Conservation (phyloP, 2,888 invertebrate genomes). For the Drepana falcataria region DNA sequence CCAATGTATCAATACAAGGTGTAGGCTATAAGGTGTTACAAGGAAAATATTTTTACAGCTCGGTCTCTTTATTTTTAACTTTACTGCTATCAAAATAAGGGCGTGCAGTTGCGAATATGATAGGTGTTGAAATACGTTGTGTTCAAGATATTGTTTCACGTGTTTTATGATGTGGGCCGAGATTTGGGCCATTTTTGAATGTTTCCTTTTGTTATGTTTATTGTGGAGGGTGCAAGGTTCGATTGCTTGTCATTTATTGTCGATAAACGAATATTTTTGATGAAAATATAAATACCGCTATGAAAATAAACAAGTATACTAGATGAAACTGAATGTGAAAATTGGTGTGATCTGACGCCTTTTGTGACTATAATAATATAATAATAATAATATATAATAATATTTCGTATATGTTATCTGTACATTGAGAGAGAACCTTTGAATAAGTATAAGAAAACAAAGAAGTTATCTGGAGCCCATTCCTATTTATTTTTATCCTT, state of each 20-base stretch:
- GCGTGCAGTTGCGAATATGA: conserved; percentile 1
- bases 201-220: conserved; percentile 52
- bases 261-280: conserved; percentile 40
- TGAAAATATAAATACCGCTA: conserved; percentile 8
- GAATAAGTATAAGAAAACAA: no score
- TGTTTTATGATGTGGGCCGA: conserved; percentile 76
- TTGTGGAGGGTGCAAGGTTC: conserved; percentile 40
- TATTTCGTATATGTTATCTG: no score
- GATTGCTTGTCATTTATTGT: conserved; percentile 47
- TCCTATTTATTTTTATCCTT: no score
- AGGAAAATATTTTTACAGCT: conserved; percentile 25
- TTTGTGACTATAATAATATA: no score
- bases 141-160: conserved; percentile 72
- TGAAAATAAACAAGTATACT: not conserved
- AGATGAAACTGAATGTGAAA: no score
- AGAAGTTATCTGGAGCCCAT: no score
- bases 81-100: conserved; percentile 11
- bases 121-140: conserved; percentile 19
- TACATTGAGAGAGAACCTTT: no score
- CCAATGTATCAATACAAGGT: not conserved
- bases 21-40: conserved; percentile 21
- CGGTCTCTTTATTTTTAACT: conserved; percentile 17
- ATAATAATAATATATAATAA: no score
- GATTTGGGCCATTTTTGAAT: conserved; percentile 67
- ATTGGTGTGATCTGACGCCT: no score